Evolutionary conservation across 2,113 vertebrate species (phyloP), one percentile per base, ranked within the genome.

Genomic region (Pterocles burchelli): DNA sequence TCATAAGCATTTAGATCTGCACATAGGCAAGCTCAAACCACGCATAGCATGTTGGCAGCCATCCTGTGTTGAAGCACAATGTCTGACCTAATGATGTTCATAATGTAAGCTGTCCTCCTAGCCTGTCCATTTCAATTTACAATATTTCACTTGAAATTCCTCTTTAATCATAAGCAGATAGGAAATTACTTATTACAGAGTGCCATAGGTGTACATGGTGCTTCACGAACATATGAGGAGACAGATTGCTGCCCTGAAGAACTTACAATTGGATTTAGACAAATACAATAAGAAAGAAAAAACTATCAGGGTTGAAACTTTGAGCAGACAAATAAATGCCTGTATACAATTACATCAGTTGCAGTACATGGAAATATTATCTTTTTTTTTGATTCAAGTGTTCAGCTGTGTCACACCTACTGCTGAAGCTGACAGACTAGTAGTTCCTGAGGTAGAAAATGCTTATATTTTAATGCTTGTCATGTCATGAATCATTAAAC

Each of bases 401-500:
- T 93, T 97, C 31, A 85, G 58, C 85, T 96, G 85, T 93, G 93
- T 93, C 93, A 96, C 92, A 95, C 96, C 94, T 95, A 88, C 83
- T 5, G 52, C 81, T 92, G 96, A 96, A 85, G 89, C 34, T 91
- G 91, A 94, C 94, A 84, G 71, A 57, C 94, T 80, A 28, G 92
- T 95, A 91, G 95, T 93, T 98, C 98, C 97, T 98, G 97, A 97
- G 97, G 97, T 98, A 90, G 95, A 75, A 97, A 97, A 98, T 94
- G 84, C 74, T 97, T 97, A 94, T 97, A 95, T 97, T 97, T 98
- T 97, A 98, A 97, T 97, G 96, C 93, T 94, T 91, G 73, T 96
- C 95, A 95, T 98, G 97, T 96, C 96, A 97, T 89, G 92, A 97
- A 96, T 97, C 97, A 97, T 98, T 97, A 97, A 98, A 92, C 81